Base-by-base conservation (phyloP, 2,113 vertebrate genomes). In the mouse (Mus musculus) region DNA sequence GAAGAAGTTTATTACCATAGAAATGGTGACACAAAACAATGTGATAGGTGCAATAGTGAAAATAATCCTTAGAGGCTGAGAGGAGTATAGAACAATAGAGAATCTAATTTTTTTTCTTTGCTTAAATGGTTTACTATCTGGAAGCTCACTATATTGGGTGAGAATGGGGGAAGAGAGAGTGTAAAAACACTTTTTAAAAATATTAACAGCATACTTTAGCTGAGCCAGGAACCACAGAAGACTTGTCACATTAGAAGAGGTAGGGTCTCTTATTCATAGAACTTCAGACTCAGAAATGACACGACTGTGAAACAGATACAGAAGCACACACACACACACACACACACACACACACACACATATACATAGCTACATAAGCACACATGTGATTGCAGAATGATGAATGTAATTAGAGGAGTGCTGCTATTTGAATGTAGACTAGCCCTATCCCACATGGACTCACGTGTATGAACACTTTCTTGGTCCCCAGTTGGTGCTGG, bases 1-100 rank as follows among this genome's bases (percentile, higher is more conserved):
- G 52, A 91, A 94, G 30, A 14, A 90, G 36, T 94, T 92, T 85
- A 81, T 75, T 89, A 56, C 19, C 61, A 54, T 42, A 81, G 69
- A 95, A 90, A 90, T 7, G 59, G 46, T 77, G 46, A 67, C 39
- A 20, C 7, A 24, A 91, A 85, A 42, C 24, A 54, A 17, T 39
- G 24, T 88, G 46, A 59, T 76, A 24, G 24, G 39, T 75, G 36
- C 12, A 61, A 0, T 11, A 67, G n/a, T 80, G 36, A 52, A 95
- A 69, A 49, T 54, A 13, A 30, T 61, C 10, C 1, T 36, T 33
- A 76, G 46, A 69, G 39, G 24, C 1, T 28, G 24, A 54, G 46
- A 73, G 42, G 4, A 65, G 24, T 16, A 69, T 22, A 75, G 85
- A 89, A 7, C 28, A 42, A 92, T 0, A 89, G 24, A 67, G 28